Evolutionary conservation across 2,113 vertebrate genomes (phyloP).

Genomic region (Ophthalmotilapia sp.): DNA sequence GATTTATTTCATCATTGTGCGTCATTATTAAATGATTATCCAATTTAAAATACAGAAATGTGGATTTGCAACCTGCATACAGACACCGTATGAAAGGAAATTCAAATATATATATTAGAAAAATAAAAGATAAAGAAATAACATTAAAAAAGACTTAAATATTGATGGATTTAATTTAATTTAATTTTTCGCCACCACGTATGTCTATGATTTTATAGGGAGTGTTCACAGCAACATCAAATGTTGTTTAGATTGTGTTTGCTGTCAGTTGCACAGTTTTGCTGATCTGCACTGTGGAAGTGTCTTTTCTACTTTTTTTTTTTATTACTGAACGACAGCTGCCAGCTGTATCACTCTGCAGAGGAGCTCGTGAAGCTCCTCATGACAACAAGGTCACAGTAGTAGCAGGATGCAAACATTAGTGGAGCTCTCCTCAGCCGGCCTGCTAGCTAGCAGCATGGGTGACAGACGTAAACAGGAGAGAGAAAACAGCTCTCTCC

Average conservation of each 20-base stretch:
- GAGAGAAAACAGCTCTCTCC: background rate
- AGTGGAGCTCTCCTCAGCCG: background rate
- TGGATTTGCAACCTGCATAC: background rate
- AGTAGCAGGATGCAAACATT: background rate
- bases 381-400: background rate
- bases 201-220: accelerated
- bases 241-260: background rate
- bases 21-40: background rate
- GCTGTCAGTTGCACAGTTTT: background rate
- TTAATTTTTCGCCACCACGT: accelerated
- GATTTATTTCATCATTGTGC: background rate
- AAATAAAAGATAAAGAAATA: background rate
- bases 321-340: background rate
- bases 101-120: background rate
- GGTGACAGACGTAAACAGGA: background rate
- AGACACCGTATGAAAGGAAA: background rate
- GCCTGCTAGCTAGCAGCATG: background rate
- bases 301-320: background rate
- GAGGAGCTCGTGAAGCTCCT: background rate
- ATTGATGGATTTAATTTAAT: background rate
- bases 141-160: background rate
- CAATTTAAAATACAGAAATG: background rate
- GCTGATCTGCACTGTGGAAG: background rate
- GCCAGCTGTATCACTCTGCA: background rate
- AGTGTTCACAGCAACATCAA: background rate